A percentile compares a stretch with the other conserved stretches of the same genome.
These are phyloP conservation scores for Cnemophilus loriae DNA, from an alignment of 2,113 vertebrate genomes.

Conservation along the genomic window DNA sequence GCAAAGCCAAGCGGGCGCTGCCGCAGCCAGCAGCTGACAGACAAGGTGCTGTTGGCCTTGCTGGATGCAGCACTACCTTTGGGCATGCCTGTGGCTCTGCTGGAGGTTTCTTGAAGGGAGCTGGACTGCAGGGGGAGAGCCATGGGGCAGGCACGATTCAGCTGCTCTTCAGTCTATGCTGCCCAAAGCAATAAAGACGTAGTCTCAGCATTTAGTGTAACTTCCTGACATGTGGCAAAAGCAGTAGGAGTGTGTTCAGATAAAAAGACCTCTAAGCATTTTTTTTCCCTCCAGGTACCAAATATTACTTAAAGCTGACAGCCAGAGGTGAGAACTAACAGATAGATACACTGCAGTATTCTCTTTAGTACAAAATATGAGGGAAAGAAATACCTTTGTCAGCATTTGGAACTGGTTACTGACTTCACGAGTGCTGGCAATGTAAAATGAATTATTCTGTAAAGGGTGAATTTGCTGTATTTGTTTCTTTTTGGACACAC, in stretches of 20 bases:
- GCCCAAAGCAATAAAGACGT: neutral
- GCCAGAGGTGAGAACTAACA: neutral
- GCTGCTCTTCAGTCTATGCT: neutral
- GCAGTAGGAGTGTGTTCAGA: neutral
- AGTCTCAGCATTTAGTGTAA: neutral
- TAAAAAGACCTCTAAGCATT: neutral
- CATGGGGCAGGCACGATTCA: neutral
- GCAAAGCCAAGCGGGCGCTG: neutral
- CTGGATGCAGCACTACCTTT: rapidly evolving
- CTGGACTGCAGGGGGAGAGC: neutral
- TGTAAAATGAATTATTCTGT: neutral
- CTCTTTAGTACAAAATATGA: neutral
- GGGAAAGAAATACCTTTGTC: neutral
- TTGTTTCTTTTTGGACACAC: neutral
- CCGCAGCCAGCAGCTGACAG: neutral
- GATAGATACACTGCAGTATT: neutral
- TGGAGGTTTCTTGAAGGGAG: neutral
- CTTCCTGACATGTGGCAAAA: neutral
- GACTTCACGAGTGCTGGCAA: neutral
- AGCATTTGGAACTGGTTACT: neutral
- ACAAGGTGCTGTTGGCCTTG: neutral
- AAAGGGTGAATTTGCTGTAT: neutral
- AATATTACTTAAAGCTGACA: neutral
- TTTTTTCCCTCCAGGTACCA: neutral
- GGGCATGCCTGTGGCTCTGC: neutral